phyloP scores from a whole-genome alignment of 2,888 invertebrate genomes.

The Cryptus armator region DNA sequence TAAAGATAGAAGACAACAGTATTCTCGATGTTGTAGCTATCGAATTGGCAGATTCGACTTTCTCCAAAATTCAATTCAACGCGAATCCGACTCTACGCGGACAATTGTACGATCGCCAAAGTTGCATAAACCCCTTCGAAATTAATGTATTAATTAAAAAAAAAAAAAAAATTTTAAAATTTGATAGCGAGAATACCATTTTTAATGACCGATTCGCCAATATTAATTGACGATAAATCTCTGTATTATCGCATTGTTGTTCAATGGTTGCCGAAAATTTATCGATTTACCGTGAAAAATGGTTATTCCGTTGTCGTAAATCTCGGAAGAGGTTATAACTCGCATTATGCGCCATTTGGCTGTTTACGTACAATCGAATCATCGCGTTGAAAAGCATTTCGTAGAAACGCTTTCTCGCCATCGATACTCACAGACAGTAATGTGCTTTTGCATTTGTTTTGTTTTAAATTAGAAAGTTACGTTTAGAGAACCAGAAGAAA shows the following conservation, averaged over 20 bases:
- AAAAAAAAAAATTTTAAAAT: not conserved
- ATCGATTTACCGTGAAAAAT: not conserved
- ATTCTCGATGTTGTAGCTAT: constrained; percentile 42
- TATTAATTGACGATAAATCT: too few relatives aligned
- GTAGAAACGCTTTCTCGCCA: too few relatives aligned
- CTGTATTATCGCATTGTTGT: not conserved
- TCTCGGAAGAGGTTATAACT: too few relatives aligned
- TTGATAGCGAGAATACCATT: not conserved
- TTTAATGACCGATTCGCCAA: not conserved
- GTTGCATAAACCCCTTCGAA: too few relatives aligned
- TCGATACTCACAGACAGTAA: constrained; percentile 45
- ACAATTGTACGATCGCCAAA: too few relatives aligned
- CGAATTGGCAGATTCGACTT: constrained; percentile 24
- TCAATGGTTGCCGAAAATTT: not conserved
- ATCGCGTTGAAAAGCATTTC: too few relatives aligned
- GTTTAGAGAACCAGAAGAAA: constrained; percentile 62
- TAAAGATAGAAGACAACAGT: constrained; percentile 45
- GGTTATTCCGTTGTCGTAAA: too few relatives aligned
- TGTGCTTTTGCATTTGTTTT: constrained; percentile 31
- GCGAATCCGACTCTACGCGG: constrained; percentile 27
- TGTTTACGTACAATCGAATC: too few relatives aligned
- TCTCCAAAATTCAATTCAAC: constrained; percentile 16
- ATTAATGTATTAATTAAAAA: constrained; percentile 41
- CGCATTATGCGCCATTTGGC: too few relatives aligned
- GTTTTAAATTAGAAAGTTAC: constrained; percentile 54